These are phyloP conservation scores for Myxocyprinus asiaticus DNA, from an alignment of 2,113 vertebrate species.

Conservation along the genomic window DNA sequence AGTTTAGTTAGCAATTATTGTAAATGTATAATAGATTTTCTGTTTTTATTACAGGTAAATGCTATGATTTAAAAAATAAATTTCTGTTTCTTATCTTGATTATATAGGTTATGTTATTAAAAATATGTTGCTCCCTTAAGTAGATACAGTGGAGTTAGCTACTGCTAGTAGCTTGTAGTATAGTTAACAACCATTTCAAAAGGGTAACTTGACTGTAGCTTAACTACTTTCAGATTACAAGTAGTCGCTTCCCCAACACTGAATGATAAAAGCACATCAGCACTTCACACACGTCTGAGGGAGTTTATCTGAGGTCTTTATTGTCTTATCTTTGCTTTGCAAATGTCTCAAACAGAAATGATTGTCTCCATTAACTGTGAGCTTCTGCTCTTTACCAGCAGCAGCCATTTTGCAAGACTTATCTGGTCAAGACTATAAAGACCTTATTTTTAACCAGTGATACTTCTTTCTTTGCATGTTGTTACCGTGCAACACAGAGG, in stretches of 20 bases:
- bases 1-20: background rate
- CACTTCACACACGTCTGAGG: constrained; percentile 10
- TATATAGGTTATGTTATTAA: too few relatives aligned
- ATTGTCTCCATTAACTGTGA: constrained; percentile 18
- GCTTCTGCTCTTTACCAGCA: background rate
- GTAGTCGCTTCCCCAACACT: constrained; percentile 42
- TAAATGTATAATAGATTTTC: too few relatives aligned
- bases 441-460: constrained; percentile 11
- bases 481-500: constrained; percentile 78
- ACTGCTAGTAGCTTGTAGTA: background rate
- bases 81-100: too few relatives aligned
- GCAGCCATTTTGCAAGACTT: background rate
- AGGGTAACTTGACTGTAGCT: background rate
- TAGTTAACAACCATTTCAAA: background rate
- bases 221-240: background rate
- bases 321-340: constrained; percentile 22
- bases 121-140: too few relatives aligned
- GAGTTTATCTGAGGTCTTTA: constrained; percentile 31
- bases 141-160: too few relatives aligned
- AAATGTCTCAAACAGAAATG: constrained; percentile 6
- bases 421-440: constrained; percentile 2
- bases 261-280: constrained; percentile 32
- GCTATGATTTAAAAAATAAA: too few relatives aligned
- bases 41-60: too few relatives aligned
- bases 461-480: constrained; percentile 46